Conservation (phyloP, 2,113 vertebrate species). For the Ophthalmolycus amberensis region DNA sequence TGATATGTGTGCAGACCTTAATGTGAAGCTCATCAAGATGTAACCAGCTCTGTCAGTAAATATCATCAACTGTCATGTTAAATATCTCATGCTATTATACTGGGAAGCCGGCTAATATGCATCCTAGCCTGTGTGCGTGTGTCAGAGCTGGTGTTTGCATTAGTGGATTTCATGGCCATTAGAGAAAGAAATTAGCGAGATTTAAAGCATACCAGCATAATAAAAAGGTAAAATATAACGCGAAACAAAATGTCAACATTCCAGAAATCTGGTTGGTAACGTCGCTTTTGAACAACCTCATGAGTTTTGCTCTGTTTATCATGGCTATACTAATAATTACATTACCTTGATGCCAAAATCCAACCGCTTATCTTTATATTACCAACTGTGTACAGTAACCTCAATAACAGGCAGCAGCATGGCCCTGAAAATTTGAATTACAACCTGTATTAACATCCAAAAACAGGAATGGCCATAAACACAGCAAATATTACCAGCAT, state of each 20-base stretch:
- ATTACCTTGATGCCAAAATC: slow-evolving; percentile 21
- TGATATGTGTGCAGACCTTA: slow-evolving; percentile 77
- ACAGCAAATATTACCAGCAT: neutral
- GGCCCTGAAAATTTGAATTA: neutral
- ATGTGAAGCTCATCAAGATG: slow-evolving; percentile 83
- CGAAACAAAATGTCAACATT: neutral
- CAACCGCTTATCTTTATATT: slow-evolving; percentile 33
- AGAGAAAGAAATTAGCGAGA: slow-evolving; percentile 7
- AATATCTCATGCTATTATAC: slow-evolving; percentile 61
- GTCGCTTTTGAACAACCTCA: neutral
- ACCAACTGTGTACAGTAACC: slow-evolving; percentile 27
- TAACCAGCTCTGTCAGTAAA: slow-evolving; percentile 80
- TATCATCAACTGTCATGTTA: slow-evolving; percentile 74
- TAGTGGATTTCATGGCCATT: slow-evolving; percentile 21
- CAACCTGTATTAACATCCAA: slow-evolving; percentile 11
- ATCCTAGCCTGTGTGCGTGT: slow-evolving; percentile 8
- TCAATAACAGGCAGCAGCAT: slow-evolving; percentile 26
- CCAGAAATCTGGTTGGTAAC: neutral
- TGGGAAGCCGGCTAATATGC: slow-evolving; percentile 35
- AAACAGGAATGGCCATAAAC: slow-evolving; percentile 11
- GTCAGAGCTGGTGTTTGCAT: slow-evolving; percentile 18
- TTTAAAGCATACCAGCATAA: slow-evolving; percentile 6
- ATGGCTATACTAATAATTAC: slow-evolving; percentile 20
- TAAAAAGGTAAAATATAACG: slow-evolving; percentile 19
- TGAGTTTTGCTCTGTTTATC: slow-evolving; percentile 8